phyloP scores from a whole-genome alignment of 1,140 invertebrate species.

The Diprion similis region DNA sequence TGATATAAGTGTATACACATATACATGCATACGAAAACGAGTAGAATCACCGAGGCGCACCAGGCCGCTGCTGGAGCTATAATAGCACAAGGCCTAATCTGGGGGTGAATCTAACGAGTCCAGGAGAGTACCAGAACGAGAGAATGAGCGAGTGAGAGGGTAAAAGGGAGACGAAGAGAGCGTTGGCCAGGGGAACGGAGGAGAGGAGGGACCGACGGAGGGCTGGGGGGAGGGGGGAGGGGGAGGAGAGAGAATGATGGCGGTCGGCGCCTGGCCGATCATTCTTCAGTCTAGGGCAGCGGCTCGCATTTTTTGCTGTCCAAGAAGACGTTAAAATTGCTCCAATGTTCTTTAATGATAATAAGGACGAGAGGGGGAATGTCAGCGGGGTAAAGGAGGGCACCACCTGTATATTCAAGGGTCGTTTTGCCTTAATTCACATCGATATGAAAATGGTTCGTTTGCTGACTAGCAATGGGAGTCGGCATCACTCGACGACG shows the following conservation, averaged over 20 bases:
- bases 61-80: conserved; percentile 24
- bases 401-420: too few species aligned
- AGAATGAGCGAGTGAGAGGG: conserved; percentile 21
- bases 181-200: conserved; percentile 24
- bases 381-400: too few species aligned
- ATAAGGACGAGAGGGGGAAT: not conserved
- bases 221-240: conserved; percentile 1
- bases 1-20: not conserved
- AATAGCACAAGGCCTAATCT: conserved; percentile 51
- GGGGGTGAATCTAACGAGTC: conserved; percentile 47
- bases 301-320: conserved; percentile 53
- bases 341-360: conserved; percentile 45
- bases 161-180: conserved; percentile 30
- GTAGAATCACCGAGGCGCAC: not conserved
- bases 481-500: too few species aligned
- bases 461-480: too few species aligned
- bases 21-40: not conserved
- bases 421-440: too few species aligned
- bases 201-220: conserved; percentile 4
- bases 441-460: too few species aligned
- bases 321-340: conserved; percentile 55
- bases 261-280: conserved; percentile 55
- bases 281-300: conserved; percentile 60
- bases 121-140: conserved; percentile 21
- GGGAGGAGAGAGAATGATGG: conserved; percentile 16